Percentiles rank a stretch among this genome's conserved stretches.
phyloP scores from a whole-genome alignment of 2,888 invertebrate species.

The Phasia obesa region DNA sequence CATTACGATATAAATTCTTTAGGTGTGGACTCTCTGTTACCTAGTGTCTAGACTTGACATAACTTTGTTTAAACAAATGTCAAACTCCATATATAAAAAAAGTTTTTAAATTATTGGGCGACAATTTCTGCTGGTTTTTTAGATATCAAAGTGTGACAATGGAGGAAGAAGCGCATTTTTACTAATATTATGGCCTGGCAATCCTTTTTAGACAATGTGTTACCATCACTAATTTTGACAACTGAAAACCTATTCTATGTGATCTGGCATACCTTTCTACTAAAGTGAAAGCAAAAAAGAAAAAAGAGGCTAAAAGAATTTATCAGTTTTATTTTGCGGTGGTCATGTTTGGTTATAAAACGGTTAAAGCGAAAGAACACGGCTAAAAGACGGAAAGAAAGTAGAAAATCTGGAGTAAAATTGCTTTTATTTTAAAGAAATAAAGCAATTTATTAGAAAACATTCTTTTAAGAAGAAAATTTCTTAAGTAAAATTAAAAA shows the following conservation, averaged over 20 bases:
- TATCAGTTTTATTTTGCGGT: constrained; percentile 66
- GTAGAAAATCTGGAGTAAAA: constrained; percentile 27
- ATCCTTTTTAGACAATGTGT: background rate
- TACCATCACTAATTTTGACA: background rate
- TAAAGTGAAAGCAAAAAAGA: constrained; percentile 28
- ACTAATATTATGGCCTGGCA: background rate
- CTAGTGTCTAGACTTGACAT: too few species aligned
- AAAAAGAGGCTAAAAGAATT: constrained; percentile 33
- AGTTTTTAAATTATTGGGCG: too few species aligned
- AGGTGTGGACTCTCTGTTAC: too few species aligned
- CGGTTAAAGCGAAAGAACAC: background rate
- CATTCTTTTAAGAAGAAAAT: background rate
- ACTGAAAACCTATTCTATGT: background rate
- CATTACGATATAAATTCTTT: too few species aligned
- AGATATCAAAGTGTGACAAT: too few species aligned
- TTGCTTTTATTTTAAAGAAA: constrained; percentile 14
- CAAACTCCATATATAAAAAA: too few species aligned
- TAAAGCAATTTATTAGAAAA: constrained; percentile 15
- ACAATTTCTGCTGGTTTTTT: too few species aligned
- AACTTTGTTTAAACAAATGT: too few species aligned
- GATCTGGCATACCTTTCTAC: constrained; percentile 4
- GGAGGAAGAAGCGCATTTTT: background rate
- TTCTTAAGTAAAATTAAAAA: background rate
- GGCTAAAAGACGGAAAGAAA: constrained; percentile 25
- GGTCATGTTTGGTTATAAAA: constrained; percentile 62